A percentile compares a stretch with the other conserved stretches of the same genome.
phyloP scores from a whole-genome alignment of 1,140 invertebrate species.

The Bursaphelenchus mucronatus region DNA sequence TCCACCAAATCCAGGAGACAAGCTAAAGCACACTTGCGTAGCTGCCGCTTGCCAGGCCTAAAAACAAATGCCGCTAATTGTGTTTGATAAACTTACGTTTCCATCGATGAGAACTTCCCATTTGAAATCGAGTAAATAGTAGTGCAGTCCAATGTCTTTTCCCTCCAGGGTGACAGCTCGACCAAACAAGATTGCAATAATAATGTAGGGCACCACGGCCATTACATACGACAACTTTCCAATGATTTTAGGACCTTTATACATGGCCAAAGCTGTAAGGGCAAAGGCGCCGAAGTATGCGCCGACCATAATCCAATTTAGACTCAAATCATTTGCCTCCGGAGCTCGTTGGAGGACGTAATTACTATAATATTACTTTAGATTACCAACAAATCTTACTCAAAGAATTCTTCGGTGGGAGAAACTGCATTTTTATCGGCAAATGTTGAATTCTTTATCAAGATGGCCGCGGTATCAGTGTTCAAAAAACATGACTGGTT shows the following conservation, averaged over 20 bases:
- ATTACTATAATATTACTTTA: neutral
- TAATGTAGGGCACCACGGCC: slow-evolving; percentile 42
- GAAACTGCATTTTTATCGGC: neutral
- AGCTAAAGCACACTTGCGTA: slow-evolving; percentile 62
- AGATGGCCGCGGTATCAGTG: neutral
- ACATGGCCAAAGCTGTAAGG: slow-evolving; percentile 36
- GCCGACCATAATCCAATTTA: slow-evolving; percentile 15
- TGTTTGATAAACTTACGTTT: neutral
- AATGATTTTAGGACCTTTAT: slow-evolving; percentile 48
- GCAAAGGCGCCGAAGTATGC: slow-evolving; percentile 30
- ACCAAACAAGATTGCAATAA: slow-evolving; percentile 41
- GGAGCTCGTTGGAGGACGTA: slow-evolving; percentile 2
- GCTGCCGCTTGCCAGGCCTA: slow-evolving; percentile 61
- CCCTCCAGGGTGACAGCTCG: slow-evolving; percentile 44
- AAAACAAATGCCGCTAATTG: neutral
- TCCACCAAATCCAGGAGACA: slow-evolving; percentile 61
- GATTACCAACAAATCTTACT: slow-evolving; percentile 9
- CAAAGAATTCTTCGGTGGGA: slow-evolving; percentile 32
- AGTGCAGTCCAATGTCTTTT: slow-evolving; percentile 37
- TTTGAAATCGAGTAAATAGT: slow-evolving; percentile 42
- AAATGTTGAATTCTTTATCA: no score
- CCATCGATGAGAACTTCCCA: slow-evolving; percentile 17
- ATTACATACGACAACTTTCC: slow-evolving; percentile 40
- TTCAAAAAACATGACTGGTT: slow-evolving; percentile 18
- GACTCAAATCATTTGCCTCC: neutral